phyloP scores from a whole-genome alignment of 1,140 invertebrate species.

The Drosophila lacertosa region DNA sequence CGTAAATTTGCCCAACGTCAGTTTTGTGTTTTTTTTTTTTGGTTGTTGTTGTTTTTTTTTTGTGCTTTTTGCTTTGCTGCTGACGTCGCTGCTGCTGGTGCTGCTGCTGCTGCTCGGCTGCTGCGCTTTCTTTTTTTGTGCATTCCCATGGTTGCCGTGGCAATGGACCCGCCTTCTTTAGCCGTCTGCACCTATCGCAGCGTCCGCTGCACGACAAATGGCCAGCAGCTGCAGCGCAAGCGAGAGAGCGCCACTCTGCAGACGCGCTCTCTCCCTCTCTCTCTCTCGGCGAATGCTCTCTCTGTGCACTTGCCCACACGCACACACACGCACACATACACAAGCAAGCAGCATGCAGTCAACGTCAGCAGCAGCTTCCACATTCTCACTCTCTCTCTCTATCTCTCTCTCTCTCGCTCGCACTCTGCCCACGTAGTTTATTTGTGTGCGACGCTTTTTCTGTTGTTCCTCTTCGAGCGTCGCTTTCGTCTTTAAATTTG shows the following conservation, averaged over 20 bases:
- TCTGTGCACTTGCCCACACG: constrained; percentile 1
- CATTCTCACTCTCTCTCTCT: background rate
- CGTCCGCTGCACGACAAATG: constrained; percentile 53
- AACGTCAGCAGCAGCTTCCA: constrained; percentile 10
- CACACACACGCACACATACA: background rate
- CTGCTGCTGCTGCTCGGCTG: constrained; percentile 33
- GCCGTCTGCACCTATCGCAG: constrained; percentile 71
- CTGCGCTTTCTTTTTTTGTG: constrained; percentile 27
- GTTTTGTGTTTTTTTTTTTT: constrained; percentile 36
- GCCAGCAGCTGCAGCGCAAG: constrained; percentile 55
- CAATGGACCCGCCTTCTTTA: constrained; percentile 81
- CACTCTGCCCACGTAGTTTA: constrained; percentile 30
- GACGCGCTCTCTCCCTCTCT: constrained; percentile 9
- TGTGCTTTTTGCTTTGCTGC: constrained; percentile 23
- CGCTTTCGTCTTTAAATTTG: constrained; percentile 64
- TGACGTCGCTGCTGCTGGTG: constrained; percentile 35
- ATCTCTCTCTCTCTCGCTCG: background rate
- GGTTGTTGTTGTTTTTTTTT: constrained; percentile 10
- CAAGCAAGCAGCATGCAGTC: constrained; percentile 4
- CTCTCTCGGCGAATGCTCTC: background rate
- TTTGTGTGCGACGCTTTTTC: constrained; percentile 26
- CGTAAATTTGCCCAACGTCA: constrained; percentile 58
- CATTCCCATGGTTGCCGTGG: constrained; percentile 59
- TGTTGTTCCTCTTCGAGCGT: constrained; percentile 20
- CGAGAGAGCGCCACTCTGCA: constrained; percentile 29